Conservation (phyloP, 1,140 invertebrate species). For the Panonychus citri region DNA sequence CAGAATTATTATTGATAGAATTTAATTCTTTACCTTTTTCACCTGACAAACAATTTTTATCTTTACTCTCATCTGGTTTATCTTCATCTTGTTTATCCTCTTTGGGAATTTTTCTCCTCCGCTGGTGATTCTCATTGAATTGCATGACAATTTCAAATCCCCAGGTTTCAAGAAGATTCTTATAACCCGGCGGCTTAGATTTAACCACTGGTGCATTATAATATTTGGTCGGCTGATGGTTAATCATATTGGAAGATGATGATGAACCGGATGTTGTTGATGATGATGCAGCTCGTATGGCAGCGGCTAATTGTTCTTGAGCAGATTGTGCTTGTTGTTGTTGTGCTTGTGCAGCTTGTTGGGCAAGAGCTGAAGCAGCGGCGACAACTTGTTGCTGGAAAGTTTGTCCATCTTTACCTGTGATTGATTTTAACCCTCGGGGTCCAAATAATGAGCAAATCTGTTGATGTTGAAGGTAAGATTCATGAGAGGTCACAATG, state of each 20-base stretch:
- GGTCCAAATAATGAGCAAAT: conserved; percentile 44
- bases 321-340: conserved; percentile 15
- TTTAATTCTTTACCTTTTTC: not conserved
- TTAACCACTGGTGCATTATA: conserved; percentile 4
- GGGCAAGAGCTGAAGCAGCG: not conserved
- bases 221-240: conserved; percentile 4
- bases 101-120: conserved; percentile 18
- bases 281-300: not conserved
- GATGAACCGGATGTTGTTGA: conserved; percentile 14
- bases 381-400: no score
- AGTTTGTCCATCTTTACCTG: conserved; percentile 15
- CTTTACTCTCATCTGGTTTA: conserved; percentile 10
- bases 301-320: conserved; percentile 6
- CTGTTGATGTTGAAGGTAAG: conserved; percentile 55
- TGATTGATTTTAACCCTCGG: conserved; percentile 23
- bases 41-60: conserved; percentile 4
- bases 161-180: conserved; percentile 69
- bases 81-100: conserved; percentile 6
- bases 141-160: conserved; percentile 90
- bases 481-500: conserved; percentile 49
- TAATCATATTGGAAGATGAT: conserved; percentile 9
- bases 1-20: not conserved
- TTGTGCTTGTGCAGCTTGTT: conserved; percentile 17
- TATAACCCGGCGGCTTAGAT: conserved; percentile 31
- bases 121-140: conserved; percentile 72